phyloP scores from a whole-genome alignment of 2,113 vertebrate genomes.

The Triplophysa dalaica region DNA sequence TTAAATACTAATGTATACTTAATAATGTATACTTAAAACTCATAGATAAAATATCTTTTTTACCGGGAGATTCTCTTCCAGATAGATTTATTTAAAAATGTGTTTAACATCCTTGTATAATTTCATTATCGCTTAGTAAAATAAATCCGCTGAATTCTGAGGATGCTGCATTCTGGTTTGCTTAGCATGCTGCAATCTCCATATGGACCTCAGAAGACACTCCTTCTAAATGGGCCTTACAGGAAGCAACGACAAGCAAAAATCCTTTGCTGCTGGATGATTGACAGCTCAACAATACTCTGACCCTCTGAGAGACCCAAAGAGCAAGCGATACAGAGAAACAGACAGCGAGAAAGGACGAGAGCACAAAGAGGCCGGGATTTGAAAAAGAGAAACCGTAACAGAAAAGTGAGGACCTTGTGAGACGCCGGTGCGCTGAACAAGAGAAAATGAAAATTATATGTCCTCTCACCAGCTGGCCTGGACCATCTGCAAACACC shows the following conservation, averaged over 20 bases:
- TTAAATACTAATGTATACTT: too few species aligned
- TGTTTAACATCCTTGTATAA: too few species aligned
- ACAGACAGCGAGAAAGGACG: constrained; percentile 29
- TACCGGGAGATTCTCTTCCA: too few species aligned
- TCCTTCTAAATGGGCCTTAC: constrained; percentile 62
- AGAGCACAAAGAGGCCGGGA: constrained; percentile 1
- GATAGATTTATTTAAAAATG: too few species aligned
- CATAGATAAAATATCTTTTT: too few species aligned
- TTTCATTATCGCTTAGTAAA: too few species aligned
- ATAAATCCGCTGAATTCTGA: too few species aligned
- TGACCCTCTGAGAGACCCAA: constrained; percentile 35
- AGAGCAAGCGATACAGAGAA: constrained; percentile 30
- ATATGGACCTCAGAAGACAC: constrained; percentile 15
- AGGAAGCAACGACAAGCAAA: constrained; percentile 46
- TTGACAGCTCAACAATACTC: constrained; percentile 62
- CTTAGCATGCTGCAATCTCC: constrained; percentile 9
- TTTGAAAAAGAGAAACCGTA: constrained; percentile 51
- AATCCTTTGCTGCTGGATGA: constrained; percentile 36
- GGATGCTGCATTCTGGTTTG: neutral
- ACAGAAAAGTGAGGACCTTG: constrained; percentile 31
- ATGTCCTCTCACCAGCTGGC: constrained; percentile 49
- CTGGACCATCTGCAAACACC: constrained; percentile 34
- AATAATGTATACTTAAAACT: too few species aligned
- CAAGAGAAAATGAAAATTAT: constrained; percentile 49
- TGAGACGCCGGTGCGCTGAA: constrained; percentile 40